A percentile compares a stretch with the other conserved stretches of the same genome.
Conservation (phyloP, 2,797 vertebrate genomes). For the Peromyscus melanophrys region DNA sequence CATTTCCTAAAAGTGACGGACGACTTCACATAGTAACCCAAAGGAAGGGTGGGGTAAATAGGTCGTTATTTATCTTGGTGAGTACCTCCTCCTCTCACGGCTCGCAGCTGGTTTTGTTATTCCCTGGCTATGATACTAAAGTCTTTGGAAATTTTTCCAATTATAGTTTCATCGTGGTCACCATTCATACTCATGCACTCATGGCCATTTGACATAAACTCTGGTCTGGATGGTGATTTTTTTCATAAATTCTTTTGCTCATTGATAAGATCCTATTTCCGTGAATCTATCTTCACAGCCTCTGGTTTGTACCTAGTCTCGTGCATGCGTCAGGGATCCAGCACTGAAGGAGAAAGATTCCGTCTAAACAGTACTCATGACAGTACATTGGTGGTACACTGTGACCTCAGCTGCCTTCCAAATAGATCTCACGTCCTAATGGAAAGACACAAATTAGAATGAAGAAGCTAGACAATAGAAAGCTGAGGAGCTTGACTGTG, state of each 20-base stretch:
- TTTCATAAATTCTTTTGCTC: neutral
- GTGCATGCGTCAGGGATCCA: neutral
- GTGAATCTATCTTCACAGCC: no score
- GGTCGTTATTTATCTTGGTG: neutral
- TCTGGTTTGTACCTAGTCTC: neutral
- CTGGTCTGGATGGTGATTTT: neutral
- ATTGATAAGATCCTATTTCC: neutral
- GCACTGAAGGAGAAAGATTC: neutral
- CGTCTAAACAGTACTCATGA: neutral
- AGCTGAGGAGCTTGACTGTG: neutral
- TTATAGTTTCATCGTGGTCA: neutral
- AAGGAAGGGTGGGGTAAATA: conserved; percentile 21
- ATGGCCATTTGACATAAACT: neutral
- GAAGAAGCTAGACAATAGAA: neutral
- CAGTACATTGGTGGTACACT: neutral
- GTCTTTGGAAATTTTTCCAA: conserved; percentile 7
- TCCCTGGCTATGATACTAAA: neutral
- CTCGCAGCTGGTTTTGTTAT: neutral
- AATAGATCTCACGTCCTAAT: neutral
- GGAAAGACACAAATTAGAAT: neutral
- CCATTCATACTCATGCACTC: neutral
- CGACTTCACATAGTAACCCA: neutral
- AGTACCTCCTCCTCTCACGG: neutral
- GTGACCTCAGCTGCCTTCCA: neutral
- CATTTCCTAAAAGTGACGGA: conserved; percentile 61